Evolutionary conservation across 2,797 vertebrate species (phyloP).

Genomic region (Lagorchestes hirsutus): DNA sequence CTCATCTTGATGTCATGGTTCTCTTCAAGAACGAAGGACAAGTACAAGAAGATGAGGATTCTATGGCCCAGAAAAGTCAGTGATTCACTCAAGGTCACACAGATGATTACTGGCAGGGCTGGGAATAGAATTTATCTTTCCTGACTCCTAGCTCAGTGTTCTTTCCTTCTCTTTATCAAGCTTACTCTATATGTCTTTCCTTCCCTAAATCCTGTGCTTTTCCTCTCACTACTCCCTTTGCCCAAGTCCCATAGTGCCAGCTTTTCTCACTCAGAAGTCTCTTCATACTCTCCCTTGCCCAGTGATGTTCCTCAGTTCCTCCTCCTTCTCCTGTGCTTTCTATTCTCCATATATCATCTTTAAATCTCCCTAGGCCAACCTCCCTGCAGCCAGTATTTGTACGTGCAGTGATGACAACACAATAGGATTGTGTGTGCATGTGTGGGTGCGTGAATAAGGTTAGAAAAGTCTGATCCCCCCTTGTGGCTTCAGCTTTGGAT

Average conservation of each 20-base stretch:
- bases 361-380: neutral
- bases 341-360: neutral
- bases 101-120: neutral
- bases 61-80: neutral
- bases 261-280: neutral
- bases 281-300: neutral
- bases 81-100: neutral
- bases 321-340: neutral
- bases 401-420: slow-evolving; percentile 16
- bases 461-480: neutral
- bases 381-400: neutral
- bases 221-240: neutral
- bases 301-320: no score
- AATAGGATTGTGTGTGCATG: neutral
- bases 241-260: neutral
- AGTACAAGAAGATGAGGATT: neutral
- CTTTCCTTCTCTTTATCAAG: neutral
- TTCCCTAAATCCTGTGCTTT: neutral
- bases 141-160: neutral
- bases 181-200: neutral
- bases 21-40: no score
- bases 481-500: neutral
- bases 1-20: no score
- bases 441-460: neutral
- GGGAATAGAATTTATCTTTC: neutral